Base-by-base conservation (phyloP, 2,113 vertebrate species). In the Caranx ignobilis region DNA sequence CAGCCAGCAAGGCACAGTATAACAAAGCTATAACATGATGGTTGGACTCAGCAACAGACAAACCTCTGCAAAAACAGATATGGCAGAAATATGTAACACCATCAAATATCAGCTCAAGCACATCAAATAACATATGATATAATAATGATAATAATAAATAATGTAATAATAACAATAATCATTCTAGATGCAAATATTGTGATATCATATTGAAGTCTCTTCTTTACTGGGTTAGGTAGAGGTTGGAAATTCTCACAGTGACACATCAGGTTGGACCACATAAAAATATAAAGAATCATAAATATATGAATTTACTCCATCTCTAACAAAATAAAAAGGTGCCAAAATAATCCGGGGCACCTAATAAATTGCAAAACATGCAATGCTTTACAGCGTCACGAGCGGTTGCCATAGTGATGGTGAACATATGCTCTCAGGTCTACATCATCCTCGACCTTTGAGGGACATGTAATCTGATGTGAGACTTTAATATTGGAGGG, bases 361-460 rank as follows among this genome's bases (percentile, higher is more conserved):
- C 6, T 18, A 7, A 50, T 6, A 62, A 61, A 16, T 37, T 6
- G 5, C 32, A 60, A 26, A 60, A 35, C 43, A 10, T 21, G 16
- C 11, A 48, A 19, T 11, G 26, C 39, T 57, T 69, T 37, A 35
- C 21, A 54, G 54, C 48, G 45, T 1, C 0, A 63, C 32, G 32
- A n/a, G 37, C 15, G 16, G 67, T 80, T 57, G 60, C 60, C 48
- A 75, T 67, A 13, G 66, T 5, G 26, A 69, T 2, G 4, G 50
- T 18, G 65, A 65, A 41, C 48, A 10, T 34, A 50, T 57, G 43
- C 21, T n/a, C 19, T 56, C 15, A 9, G 43, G 48, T 43, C n/a
- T 39, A 48, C 15, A 59, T 37, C n/a, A 43, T 31, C 62, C 37
- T 16, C 32, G 56, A 55, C 66, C 50, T 75, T 52, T 26, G 52